Percentiles rank a stretch among this genome's conserved stretches.
Conservation (phyloP, 2,113 vertebrate genomes). For the Caranx ignobilis region DNA sequence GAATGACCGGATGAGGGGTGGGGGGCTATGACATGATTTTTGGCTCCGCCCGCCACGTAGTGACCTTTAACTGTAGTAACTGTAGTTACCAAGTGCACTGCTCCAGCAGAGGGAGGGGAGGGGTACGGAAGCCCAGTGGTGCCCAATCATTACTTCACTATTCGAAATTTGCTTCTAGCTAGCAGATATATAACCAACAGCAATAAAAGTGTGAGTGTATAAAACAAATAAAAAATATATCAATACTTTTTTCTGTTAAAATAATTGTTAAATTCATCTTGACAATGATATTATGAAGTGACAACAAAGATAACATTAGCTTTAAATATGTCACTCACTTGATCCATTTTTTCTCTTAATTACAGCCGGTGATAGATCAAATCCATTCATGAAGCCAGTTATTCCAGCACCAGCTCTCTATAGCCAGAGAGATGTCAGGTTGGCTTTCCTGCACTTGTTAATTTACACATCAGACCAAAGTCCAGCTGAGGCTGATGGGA, state of each 20-base stretch:
- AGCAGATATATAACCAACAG: too few species aligned
- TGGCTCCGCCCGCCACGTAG: constrained; percentile 10
- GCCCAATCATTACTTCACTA: not conserved
- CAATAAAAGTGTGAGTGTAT: too few species aligned
- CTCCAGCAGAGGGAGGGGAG: too few species aligned
- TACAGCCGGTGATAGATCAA: not conserved
- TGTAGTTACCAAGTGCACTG: not conserved
- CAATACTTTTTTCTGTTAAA: too few species aligned
- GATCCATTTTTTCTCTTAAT: not conserved
- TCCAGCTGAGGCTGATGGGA: too few species aligned
- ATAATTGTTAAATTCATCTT: too few species aligned
- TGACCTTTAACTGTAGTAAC: not conserved
- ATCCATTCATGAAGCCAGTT: not conserved
- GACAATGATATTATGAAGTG: too few species aligned
- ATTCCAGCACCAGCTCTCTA: too few species aligned
- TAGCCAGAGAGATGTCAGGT: not conserved
- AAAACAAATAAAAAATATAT: too few species aligned
- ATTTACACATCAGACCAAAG: not conserved
- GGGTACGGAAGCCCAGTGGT: not conserved
- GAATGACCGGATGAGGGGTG: constrained; percentile 21
- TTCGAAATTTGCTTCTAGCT: too few species aligned
- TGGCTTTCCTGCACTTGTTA: not conserved
- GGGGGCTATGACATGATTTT: not conserved
- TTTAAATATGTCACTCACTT: too few species aligned
- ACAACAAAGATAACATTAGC: too few species aligned